These are phyloP conservation scores for Arenaria interpres DNA, from an alignment of 2,113 vertebrate species.

Conservation along the genomic window DNA sequence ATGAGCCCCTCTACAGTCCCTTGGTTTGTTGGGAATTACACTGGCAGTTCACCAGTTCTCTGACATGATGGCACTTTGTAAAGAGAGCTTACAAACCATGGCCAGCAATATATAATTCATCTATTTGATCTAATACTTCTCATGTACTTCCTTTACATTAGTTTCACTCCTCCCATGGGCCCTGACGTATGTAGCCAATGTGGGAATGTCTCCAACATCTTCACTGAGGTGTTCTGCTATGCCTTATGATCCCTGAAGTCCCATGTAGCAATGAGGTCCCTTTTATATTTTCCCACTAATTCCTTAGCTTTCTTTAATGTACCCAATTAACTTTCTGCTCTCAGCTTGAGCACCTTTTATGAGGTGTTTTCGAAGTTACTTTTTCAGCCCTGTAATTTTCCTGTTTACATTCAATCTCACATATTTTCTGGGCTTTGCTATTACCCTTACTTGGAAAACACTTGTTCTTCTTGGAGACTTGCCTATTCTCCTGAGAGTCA, in stretches of 20 bases:
- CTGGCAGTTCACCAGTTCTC: background rate
- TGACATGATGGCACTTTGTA: accelerated
- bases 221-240: background rate
- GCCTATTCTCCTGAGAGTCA: background rate
- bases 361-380: background rate
- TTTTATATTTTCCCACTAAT: background rate
- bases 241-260: background rate
- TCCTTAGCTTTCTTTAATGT: background rate
- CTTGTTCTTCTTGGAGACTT: background rate
- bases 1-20: background rate
- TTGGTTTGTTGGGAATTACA: background rate
- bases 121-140: background rate
- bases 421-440: background rate
- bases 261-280: background rate
- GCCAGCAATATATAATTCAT: background rate
- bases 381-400: background rate
- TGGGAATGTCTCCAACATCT: background rate
- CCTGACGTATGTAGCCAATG: background rate
- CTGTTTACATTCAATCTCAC: background rate
- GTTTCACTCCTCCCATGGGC: background rate
- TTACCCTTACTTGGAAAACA: background rate
- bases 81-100: background rate
- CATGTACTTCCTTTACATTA: background rate
- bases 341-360: background rate
- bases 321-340: background rate